phyloP scores from a whole-genome alignment of 2,888 invertebrate species.

The Dorcus hopei region DNA sequence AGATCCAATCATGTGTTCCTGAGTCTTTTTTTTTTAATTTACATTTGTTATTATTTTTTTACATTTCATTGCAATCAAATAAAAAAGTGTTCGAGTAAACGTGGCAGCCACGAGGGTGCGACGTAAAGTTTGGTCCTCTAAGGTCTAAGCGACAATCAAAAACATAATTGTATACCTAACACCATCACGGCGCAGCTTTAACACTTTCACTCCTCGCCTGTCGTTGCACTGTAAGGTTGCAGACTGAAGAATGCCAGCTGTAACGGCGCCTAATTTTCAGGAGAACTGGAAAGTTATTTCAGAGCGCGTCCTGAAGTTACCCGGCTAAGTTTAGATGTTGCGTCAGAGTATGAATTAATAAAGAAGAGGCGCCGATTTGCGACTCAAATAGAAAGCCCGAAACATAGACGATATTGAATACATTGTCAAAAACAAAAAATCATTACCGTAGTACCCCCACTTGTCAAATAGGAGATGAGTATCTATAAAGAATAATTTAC shows the following conservation, averaged over 20 bases:
- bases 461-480: no score
- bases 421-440: no score
- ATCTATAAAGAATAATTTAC: no score
- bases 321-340: conserved; percentile 13
- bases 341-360: conserved; percentile 23
- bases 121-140: no score
- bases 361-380: conserved; percentile 3
- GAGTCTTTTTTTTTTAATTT: no score
- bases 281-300: conserved; percentile 17
- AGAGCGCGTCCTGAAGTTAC: conserved; percentile 13
- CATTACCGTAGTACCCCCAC: no score
- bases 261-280: conserved; percentile 17
- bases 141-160: background rate
- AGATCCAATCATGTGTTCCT: no score
- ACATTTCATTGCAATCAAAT: no score
- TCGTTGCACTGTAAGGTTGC: background rate
- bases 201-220: background rate
- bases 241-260: conserved; percentile 17
- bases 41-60: no score
- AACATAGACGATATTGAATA: no score
- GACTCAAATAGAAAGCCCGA: background rate
- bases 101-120: no score
- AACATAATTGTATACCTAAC: conserved; percentile 6
- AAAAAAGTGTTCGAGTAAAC: no score
- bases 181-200: background rate